A percentile compares a stretch with the other conserved stretches of the same genome.
These are phyloP conservation scores for Taxidea taxus DNA, from an alignment of 2,113 vertebrate species.

Conservation along the genomic window DNA sequence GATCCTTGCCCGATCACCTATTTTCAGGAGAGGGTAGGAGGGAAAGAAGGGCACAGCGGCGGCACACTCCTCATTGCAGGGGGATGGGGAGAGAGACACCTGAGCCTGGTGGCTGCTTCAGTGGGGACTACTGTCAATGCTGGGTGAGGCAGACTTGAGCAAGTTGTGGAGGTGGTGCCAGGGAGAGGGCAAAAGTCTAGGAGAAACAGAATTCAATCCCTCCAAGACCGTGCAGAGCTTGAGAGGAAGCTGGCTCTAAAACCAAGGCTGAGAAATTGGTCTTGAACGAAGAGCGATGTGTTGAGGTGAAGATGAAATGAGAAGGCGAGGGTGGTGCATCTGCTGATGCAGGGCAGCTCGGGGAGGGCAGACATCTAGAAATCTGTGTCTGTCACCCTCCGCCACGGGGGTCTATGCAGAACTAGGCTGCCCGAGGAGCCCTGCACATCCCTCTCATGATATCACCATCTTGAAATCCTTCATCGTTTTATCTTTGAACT, in stretches of 20 bases:
- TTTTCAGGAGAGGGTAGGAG: neutral
- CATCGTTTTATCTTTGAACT: neutral
- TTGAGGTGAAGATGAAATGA: neutral
- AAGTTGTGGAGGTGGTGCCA: neutral
- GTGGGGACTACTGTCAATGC: no score
- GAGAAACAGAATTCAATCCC: neutral
- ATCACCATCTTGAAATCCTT: neutral
- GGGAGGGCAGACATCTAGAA: accelerated
- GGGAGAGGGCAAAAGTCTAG: no score
- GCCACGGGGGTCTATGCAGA: neutral
- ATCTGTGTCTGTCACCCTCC: accelerated
- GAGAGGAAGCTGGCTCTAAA: neutral
- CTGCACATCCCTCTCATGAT: no score
- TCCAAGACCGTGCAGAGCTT: accelerated
- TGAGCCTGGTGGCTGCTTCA: neutral
- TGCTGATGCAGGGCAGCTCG: accelerated
- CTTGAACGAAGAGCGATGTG: neutral
- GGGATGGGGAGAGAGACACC: neutral
- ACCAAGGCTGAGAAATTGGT: neutral
- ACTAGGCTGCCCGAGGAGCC: neutral
- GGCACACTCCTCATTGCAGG: neutral
- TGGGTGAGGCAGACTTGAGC: neutral
- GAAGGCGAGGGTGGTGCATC: no score
- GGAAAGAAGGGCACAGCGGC: accelerated
- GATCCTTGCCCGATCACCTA: no score